Conservation (phyloP, 2,797 vertebrate species). For the Rhinella marina region DNA sequence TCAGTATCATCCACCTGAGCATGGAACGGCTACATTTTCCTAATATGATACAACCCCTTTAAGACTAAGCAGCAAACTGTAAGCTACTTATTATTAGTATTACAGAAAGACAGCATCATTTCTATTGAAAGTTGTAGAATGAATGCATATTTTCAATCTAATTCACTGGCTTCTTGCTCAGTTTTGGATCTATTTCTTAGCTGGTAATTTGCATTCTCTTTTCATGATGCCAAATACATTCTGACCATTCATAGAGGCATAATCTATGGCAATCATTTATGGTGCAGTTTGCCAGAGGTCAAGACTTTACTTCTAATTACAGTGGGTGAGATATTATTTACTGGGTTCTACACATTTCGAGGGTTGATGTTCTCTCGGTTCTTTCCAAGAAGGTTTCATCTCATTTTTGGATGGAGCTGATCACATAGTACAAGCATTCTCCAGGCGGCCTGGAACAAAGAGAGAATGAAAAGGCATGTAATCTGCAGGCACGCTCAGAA, state of each 20-base stretch:
- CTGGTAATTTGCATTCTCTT: constrained; percentile 25
- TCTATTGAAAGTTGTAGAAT: no score
- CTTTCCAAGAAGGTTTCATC: background rate
- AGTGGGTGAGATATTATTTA: constrained; percentile 34
- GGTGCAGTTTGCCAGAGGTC: constrained; percentile 25
- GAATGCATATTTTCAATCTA: background rate
- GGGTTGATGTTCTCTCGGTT: background rate
- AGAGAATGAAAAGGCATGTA: constrained; percentile 50
- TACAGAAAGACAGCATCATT: background rate
- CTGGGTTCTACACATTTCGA: constrained; percentile 24
- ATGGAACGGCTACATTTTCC: background rate
- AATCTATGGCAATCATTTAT: constrained; percentile 10
- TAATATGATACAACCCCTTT: background rate
- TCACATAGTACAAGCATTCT: constrained; percentile 24
- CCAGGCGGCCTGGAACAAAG: constrained; percentile 43
- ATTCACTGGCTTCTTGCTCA: background rate
- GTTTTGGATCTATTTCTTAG: constrained; percentile 44
- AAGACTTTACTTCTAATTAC: constrained; percentile 25
- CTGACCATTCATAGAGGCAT: constrained; percentile 43
- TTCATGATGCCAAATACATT: constrained; percentile 32
- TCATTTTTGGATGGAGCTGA: background rate
- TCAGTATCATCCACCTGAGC: background rate
- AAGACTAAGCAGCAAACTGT: background rate
- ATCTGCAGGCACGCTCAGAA: constrained; percentile 54
- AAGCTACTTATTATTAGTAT: background rate